Percentiles rank a stretch among this genome's conserved stretches.
Conservation (phyloP, 2,113 vertebrate genomes). For the Neodon shergylaensis region DNA sequence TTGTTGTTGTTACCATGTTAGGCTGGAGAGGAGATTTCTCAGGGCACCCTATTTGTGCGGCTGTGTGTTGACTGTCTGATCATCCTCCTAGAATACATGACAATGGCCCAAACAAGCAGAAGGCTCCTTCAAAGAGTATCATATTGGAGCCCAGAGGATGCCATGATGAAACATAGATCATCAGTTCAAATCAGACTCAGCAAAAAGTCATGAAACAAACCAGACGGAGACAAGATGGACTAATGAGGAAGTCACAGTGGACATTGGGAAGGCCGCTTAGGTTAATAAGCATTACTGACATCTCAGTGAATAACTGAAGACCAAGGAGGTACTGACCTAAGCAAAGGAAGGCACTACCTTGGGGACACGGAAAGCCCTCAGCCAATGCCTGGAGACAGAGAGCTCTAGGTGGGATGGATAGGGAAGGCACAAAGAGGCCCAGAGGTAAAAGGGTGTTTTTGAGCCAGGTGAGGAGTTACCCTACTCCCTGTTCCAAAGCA, state of each 20-base stretch:
- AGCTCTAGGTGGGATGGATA: not conserved
- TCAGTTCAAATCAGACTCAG: not conserved
- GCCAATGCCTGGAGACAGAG: not conserved
- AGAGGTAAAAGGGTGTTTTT: not conserved
- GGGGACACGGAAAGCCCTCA: not conserved
- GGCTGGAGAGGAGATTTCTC: not conserved
- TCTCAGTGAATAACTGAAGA: not conserved
- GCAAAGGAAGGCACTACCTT: not conserved
- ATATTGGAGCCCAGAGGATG: not conserved
- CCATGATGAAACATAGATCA: not conserved
- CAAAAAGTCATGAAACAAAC: not conserved
- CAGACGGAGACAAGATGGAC: not conserved
- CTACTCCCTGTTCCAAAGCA: not conserved
- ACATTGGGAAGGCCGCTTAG: not conserved
- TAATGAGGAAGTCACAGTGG: not conserved
- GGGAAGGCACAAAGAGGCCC: fast-evolving
- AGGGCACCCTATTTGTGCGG: not conserved
- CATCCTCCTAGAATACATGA: not conserved
- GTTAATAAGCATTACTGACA: not conserved
- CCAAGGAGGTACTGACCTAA: not conserved
- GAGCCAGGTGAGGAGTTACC: not conserved
- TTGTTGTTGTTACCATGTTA: not conserved
- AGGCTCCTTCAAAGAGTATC: not conserved
- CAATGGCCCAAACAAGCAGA: not conserved
- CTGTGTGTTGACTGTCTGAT: not conserved